Evolutionary conservation across 1,140 invertebrate genomes (phyloP), one percentile per base, ranked within the genome.

Genomic region (Camponotus pennsylvanicus): DNA sequence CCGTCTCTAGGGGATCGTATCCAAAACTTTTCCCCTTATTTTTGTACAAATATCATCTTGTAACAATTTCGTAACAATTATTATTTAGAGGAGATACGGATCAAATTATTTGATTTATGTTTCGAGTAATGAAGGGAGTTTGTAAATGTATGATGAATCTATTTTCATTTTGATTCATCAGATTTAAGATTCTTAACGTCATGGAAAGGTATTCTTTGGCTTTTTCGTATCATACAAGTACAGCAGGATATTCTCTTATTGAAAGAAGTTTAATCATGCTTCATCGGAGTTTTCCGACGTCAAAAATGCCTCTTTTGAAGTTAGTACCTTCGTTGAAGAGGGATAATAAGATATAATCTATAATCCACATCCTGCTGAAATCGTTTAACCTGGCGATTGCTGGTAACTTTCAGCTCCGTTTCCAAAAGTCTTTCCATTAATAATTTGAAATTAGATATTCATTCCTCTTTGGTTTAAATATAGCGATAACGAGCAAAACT

Each of bases 261-360:
- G 69, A 73, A 57, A 27, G 32, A 21, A 18, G 27, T 83, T 83
- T 75, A 83, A 75, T 59, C 55, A 63, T 71, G 79, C 79, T 75
- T 83, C 69, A 83, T 61, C 79, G 69, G 66, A 75, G 55, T 75
- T 83, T n/a, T 55, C 71, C 9, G 69, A 75, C 79, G 32, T 83
- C 79, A 83, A 75, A 55, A 83, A 83, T 83, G 79, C 55, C 40
- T 69, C 84, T 79, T 85, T 85, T 85, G 84, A 85, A 85, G 76
- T 85, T 80, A 80, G 77, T 64, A 69, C 64, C 52, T 85, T 27
- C 45, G 45, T 55, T 55, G 77, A 85, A 69, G 52, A 15, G 55
- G 49, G 64, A 57, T 69, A 76, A 85, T 83, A 69, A 83, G 79
- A 82, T 40, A 69, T 75, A 83, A 83, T 75, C 61, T 42, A 45